Conservation (phyloP, 2,797 vertebrate genomes). For the Ptychobarbus kaznakovi region DNA sequence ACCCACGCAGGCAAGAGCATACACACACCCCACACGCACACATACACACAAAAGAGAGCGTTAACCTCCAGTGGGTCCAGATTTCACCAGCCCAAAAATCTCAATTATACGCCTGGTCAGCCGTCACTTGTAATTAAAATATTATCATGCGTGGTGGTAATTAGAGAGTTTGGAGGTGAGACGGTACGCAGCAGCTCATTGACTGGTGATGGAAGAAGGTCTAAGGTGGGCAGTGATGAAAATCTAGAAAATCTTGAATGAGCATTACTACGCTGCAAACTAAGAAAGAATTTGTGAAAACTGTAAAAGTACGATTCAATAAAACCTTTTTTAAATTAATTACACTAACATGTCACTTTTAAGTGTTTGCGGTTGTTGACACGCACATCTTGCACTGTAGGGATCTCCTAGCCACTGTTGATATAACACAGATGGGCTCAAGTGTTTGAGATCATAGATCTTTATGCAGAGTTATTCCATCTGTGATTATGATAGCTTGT, state of each 20-base stretch:
- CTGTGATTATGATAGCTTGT: conserved; percentile 47
- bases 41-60: conserved; percentile 62
- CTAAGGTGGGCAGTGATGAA: conserved; percentile 6
- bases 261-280: background rate
- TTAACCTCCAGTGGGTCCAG: conserved; percentile 67
- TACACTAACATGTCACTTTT: background rate
- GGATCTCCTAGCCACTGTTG: background rate
- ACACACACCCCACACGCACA: conserved; percentile 60
- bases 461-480: conserved; percentile 18
- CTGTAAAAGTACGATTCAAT: background rate
- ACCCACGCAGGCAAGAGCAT: conserved; percentile 64
- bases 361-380: background rate
- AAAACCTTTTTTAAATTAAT: conserved; percentile 8
- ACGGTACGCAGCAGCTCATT: conserved; percentile 49
- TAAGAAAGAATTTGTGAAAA: background rate
- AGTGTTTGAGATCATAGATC: conserved; percentile 5
- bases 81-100: conserved; percentile 62
- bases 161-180: conserved; percentile 60
- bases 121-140: conserved; percentile 64
- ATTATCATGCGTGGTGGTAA: conserved; percentile 62
- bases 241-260: background rate
- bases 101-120: conserved; percentile 60
- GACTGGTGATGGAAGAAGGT: conserved; percentile 54
- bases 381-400: background rate
- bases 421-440: conserved; percentile 21